Evolutionary conservation across 2,797 vertebrate species (phyloP), one percentile per base, ranked within the genome.

Genomic region (Schizopygopsis malacanthus): DNA sequence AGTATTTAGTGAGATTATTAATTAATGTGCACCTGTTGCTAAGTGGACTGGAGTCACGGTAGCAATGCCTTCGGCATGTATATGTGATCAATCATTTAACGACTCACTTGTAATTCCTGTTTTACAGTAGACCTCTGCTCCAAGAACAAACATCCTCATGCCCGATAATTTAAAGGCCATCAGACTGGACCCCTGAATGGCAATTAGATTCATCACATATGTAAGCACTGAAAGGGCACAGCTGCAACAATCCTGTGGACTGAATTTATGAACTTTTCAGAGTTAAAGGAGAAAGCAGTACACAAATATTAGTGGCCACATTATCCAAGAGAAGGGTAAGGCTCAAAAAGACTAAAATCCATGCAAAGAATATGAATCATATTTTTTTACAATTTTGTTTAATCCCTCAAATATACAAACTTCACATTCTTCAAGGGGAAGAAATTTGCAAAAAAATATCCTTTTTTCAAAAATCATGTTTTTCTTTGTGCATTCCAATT

Each of bases 11-110:
- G 73, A 11, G 67, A 79, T 79, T 82, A 82, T 79, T 82, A 67
- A 87, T 89, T 82, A 82, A 84, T 69, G 20, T 69, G 67, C 73
- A 87, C 79, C 82, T 85, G 82, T 84, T 86, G 70, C 54, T 77
- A 54, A 82, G 37, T 63, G 28, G 50, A 25, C 54, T 52, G 69
- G 37, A 65, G 59, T 79, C 70, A 61, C 2, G 13, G 47, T 28
- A 39, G 73, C 20, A 33, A 25, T 65, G 70, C 61, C 50, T 75
- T 61, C 79, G 69, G 69, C 47, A 61, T 41, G 59, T 63, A 82
- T 67, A 79, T 67, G 39, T 28, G 54, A 81, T 65, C 83, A 84
- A 41, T 82, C 50, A 82, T 82, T 39, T 69, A 79, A 70, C 22
- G 67, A 28, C 65, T 47, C 56, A 13, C 15, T 84, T 70, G 18